A percentile compares a stretch with the other conserved stretches of the same genome.
phyloP scores from a whole-genome alignment of 2,797 vertebrate genomes.

The Picus viridis region DNA sequence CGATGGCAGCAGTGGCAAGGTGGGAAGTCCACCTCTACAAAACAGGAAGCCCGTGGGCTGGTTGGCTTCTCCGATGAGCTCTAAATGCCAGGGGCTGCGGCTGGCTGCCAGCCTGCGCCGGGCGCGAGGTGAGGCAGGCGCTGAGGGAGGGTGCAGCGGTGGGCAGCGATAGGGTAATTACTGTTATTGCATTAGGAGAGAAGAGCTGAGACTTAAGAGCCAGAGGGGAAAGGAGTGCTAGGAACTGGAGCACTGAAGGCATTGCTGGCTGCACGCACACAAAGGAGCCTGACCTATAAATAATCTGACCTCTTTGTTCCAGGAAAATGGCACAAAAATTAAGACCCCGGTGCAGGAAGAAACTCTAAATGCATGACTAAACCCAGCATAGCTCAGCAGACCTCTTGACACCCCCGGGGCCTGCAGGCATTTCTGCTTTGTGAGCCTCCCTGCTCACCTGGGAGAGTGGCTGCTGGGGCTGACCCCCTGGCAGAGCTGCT shows the following conservation, averaged over 20 bases:
- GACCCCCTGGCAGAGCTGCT: neutral
- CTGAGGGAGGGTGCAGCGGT: neutral
- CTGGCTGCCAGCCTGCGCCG: neutral
- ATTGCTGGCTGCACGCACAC: slow-evolving; percentile 7
- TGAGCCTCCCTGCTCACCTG: slow-evolving; percentile 25
- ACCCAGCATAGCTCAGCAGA: neutral
- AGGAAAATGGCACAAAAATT: slow-evolving; percentile 30
- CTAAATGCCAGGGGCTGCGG: slow-evolving; percentile 41
- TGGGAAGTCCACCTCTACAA: slow-evolving; percentile 17
- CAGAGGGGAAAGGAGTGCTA: neutral
- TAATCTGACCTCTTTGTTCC: slow-evolving; percentile 41
- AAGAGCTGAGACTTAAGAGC: slow-evolving; percentile 33
- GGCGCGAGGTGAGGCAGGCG: neutral
- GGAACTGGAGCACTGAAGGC: slow-evolving; percentile 23
- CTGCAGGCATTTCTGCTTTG: neutral
- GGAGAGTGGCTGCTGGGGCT: neutral
- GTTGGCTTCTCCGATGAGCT: slow-evolving; percentile 31
- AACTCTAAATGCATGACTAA: slow-evolving; percentile 49
- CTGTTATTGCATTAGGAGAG: slow-evolving; percentile 41
- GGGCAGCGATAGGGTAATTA: slow-evolving; percentile 46
- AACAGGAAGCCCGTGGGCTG: slow-evolving; percentile 52
- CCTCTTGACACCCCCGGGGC: neutral
- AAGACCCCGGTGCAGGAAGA: neutral
- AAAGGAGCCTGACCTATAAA: slow-evolving; percentile 33
- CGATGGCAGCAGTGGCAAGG: neutral